Conservation (phyloP, 1,140 invertebrate genomes). For the Lepidotrigona ventralis region DNA sequence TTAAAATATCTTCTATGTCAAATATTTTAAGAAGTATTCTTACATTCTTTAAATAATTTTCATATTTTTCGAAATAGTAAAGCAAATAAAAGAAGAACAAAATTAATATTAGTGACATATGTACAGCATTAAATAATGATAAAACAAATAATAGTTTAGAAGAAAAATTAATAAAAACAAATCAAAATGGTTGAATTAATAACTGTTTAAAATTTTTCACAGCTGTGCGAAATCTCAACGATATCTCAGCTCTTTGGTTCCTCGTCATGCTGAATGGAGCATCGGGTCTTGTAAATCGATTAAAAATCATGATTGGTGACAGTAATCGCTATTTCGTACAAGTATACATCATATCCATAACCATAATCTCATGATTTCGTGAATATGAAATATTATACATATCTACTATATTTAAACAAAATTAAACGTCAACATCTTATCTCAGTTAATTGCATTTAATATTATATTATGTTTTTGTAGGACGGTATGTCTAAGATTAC, state of each 20-base stretch:
- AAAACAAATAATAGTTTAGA: neutral
- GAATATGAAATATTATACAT: too few relatives aligned
- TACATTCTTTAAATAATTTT: neutral
- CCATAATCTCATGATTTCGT: too few relatives aligned
- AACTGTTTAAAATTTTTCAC: neutral
- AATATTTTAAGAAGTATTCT: too few relatives aligned
- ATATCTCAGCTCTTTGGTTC: slow-evolving; percentile 66
- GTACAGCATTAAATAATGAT: neutral
- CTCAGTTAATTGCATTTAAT: neutral
- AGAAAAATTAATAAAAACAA: neutral
- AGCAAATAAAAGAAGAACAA: neutral
- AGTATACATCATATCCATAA: slow-evolving; percentile 24
- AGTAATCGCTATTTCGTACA: slow-evolving; percentile 59
- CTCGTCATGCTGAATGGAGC: slow-evolving; percentile 61
- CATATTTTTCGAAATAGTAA: neutral
- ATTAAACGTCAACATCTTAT: too few relatives aligned
- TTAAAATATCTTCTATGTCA: too few relatives aligned
- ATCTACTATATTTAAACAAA: neutral
- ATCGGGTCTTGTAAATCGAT: slow-evolving; percentile 61
- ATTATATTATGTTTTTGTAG: slow-evolving; percentile 17
- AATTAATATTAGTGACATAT: neutral
- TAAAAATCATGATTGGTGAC: slow-evolving; percentile 56
- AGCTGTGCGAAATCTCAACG: slow-evolving; percentile 56
- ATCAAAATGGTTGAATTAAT: neutral
- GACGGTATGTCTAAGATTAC: slow-evolving; percentile 53